Conservation (phyloP, 2,888 invertebrate genomes). For the Ophion costatus region DNA sequence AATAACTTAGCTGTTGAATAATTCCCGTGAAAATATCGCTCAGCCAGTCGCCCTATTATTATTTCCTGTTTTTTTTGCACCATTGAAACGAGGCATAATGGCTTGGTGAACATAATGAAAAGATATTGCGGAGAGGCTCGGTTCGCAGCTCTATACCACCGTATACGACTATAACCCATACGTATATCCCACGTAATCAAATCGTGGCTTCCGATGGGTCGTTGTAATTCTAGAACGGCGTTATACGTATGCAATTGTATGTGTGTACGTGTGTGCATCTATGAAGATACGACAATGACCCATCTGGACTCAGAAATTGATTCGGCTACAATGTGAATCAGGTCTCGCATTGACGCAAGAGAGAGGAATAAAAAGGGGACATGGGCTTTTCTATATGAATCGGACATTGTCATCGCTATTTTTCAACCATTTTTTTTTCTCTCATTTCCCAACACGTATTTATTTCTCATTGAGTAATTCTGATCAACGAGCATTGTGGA, state of each 20-base stretch:
- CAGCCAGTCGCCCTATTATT: not conserved
- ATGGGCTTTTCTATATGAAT: not conserved
- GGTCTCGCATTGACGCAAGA: constrained; percentile 9
- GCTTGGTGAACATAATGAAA: constrained; percentile 8
- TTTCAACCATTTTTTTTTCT: no score
- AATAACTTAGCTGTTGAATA: constrained; percentile 50
- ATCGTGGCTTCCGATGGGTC: no score
- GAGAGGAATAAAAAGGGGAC: not conserved
- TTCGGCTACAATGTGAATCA: constrained; percentile 52
- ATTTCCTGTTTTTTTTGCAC: not conserved
- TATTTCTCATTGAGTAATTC: no score
- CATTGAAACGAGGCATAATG: constrained; percentile 15
- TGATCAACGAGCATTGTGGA: no score
- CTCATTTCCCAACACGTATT: no score
- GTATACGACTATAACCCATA: no score
- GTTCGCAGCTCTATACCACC: not conserved
- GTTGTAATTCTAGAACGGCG: no score
- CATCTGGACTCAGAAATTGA: constrained; percentile 32
- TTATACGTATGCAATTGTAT: no score
- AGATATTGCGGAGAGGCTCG: not conserved
- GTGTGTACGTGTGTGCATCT: not conserved
- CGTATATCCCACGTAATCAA: no score
- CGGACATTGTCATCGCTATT: not conserved
- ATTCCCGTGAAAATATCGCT: constrained; percentile 20
- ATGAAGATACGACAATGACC: constrained; percentile 40